Evolutionary conservation across 2,888 invertebrate species (phyloP).

Genomic region (Sminthurides aquaticus): DNA sequence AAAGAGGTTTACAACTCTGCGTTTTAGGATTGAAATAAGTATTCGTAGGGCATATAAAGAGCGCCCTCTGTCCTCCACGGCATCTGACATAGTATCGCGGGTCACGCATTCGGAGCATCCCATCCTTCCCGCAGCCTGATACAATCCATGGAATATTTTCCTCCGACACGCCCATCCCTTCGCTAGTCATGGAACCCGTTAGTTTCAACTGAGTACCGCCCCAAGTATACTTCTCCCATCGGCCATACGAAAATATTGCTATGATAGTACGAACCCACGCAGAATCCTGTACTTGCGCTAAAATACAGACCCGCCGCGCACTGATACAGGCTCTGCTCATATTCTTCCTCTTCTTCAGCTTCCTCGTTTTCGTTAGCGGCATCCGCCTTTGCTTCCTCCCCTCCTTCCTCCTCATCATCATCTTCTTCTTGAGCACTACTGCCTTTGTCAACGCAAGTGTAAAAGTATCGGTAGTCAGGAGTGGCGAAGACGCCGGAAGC

Average conservation of each 20-base stretch:
- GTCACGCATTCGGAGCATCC: constrained; percentile 28
- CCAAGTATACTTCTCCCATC: constrained; percentile 33
- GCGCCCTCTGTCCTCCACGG: constrained; percentile 8
- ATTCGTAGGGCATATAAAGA: constrained; percentile 36
- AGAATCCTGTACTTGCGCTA: constrained; percentile 35
- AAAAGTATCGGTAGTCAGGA: constrained; percentile 39
- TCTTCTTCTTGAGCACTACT: too few relatives aligned
- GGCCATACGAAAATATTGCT: constrained; percentile 26
- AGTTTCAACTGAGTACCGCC: constrained; percentile 17
- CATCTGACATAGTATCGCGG: constrained; percentile 34
- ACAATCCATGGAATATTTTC: constrained; percentile 30
- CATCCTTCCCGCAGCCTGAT: constrained; percentile 21
- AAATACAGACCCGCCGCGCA: constrained; percentile 34
- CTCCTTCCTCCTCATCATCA: constrained; percentile 24
- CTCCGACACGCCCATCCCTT: constrained; percentile 20
- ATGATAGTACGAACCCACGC: constrained; percentile 33
- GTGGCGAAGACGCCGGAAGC: constrained; percentile 25
- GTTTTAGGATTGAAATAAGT: constrained; percentile 31
- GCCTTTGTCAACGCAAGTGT: constrained; percentile 27
- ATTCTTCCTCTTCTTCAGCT: constrained; percentile 29
- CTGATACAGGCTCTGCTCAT: constrained; percentile 25
- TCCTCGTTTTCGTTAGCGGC: background rate
- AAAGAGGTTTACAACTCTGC: constrained; percentile 27
- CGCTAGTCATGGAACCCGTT: background rate
- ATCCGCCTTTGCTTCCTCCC: constrained; percentile 20